Evolutionary conservation across 2,113 vertebrate species (phyloP), one percentile per base, ranked within the genome.

Genomic region (Heloderma charlesbogerti): DNA sequence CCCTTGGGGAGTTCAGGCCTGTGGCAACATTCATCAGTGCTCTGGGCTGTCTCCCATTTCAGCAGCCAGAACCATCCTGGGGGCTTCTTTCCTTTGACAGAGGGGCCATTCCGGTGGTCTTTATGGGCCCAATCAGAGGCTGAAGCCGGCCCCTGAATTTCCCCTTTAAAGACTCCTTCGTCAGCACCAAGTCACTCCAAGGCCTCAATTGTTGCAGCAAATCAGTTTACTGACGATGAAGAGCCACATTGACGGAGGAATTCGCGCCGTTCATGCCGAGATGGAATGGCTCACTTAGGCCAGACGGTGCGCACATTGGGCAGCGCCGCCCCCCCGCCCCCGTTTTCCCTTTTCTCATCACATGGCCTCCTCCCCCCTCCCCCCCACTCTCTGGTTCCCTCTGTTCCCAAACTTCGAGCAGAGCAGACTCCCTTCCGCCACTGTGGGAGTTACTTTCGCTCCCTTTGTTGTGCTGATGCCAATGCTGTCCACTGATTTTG

Each of bases 101-200:
- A 78, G 63, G 86, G 92, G 81, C 94, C 92, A 94, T 95, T 95
- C 88, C 66, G 77, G 84, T 90, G 67, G 48, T 29, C 79, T 89
- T 93, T 88, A 95, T 67, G 63, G 63, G 27, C 12, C 48, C 7
- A 31, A n/a, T 25, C 57, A 12, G 57, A 25, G 84, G 84, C 89
- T 69, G 60, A 72, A 77, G 74, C 0, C 1, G 63, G 90, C 85
- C 90, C 22, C 89, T 90, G 92, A 92, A 90, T 92, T 54, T 91
- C 88, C 87, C 79, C 78, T 92, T 93, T 60, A 94, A 92, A 92
- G 82, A 51, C 87, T 88, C 81, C 75, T 93, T 20, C 37, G 40
- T 96, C 93, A 93, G 67, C 89, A 82, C 91, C 40, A 84, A 91
- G n/a, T 48, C 54, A 0, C 3, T 25, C 67, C 27, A 66, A 77